Conservation (phyloP, 2,888 invertebrate species). For the Gibbula magus region DNA sequence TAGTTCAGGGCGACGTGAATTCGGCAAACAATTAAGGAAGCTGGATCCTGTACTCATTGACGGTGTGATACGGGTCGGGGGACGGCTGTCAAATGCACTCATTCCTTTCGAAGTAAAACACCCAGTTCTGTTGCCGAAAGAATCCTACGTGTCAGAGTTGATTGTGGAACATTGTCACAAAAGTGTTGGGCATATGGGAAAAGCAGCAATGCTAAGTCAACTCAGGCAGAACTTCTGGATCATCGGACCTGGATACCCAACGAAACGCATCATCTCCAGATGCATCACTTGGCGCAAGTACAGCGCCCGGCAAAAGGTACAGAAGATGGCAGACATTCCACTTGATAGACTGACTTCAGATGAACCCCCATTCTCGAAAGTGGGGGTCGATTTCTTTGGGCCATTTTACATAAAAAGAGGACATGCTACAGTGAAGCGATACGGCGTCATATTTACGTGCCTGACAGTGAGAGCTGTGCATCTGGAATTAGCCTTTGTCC, state of each 20-base stretch:
- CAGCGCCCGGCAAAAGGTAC: neutral
- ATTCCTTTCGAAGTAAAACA: slow-evolving; percentile 8
- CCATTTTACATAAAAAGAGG: slow-evolving; percentile 35
- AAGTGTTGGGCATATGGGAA: slow-evolving; percentile 10
- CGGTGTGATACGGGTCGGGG: slow-evolving; percentile 3
- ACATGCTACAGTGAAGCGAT: slow-evolving; percentile 28
- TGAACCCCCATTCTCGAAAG: slow-evolving; percentile 28
- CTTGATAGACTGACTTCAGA: neutral
- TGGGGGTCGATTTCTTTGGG: slow-evolving; percentile 34
- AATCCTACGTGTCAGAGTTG: neutral
- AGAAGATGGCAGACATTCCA: slow-evolving; percentile 2
- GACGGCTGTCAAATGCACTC: neutral
- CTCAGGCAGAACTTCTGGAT: slow-evolving; percentile 27
- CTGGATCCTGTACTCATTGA: neutral
- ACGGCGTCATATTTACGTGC: slow-evolving; percentile 43
- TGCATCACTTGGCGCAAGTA: slow-evolving; percentile 4
- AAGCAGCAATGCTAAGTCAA: neutral
- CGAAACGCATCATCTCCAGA: neutral
- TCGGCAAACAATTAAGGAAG: neutral
- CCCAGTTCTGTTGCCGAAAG: slow-evolving; percentile 20
- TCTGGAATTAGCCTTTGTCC: slow-evolving; percentile 32
- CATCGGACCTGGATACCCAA: neutral
- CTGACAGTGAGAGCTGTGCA: slow-evolving; percentile 32
- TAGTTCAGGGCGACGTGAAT: neutral
- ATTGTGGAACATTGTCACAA: slow-evolving; percentile 12